A percentile compares a stretch with the other conserved stretches of the same genome.
These are phyloP conservation scores for Seriola dumerili DNA, from an alignment of 2,113 vertebrate species.

Conservation along the genomic window DNA sequence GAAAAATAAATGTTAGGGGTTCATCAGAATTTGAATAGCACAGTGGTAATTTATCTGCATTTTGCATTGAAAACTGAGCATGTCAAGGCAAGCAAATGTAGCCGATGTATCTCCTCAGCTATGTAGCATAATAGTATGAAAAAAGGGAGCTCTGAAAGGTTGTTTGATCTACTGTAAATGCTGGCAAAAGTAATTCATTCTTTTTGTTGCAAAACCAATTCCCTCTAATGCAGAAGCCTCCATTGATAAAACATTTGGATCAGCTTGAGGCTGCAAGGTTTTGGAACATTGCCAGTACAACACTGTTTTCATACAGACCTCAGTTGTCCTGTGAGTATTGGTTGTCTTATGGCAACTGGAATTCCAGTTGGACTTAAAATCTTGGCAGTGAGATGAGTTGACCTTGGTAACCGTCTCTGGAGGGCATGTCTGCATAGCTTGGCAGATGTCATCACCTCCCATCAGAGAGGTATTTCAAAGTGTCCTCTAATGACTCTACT, in stretches of 20 bases:
- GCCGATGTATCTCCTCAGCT: neutral
- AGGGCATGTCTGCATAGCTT: constrained; percentile 78
- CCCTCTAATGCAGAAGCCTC: constrained; percentile 35
- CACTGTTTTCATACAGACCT: constrained; percentile 22
- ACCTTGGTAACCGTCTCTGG: constrained; percentile 75
- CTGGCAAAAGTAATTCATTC: constrained; percentile 26
- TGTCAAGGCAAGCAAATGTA: constrained; percentile 32
- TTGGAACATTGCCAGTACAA: constrained; percentile 17
- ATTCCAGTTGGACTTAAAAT: constrained; percentile 62
- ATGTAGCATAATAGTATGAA: neutral
- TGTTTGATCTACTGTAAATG: constrained; percentile 42
- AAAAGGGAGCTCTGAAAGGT: neutral
- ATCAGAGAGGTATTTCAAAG: constrained; percentile 74
- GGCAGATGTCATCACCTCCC: constrained; percentile 80
- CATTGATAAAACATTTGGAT: constrained; percentile 35
- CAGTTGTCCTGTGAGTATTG: constrained; percentile 42
- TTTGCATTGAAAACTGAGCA: neutral
- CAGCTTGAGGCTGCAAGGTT: constrained; percentile 11
- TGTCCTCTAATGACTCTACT: constrained; percentile 42
- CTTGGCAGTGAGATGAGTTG: constrained; percentile 76
- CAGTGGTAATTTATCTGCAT: neutral
- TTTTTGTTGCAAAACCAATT: constrained; percentile 36
- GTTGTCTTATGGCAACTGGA: constrained; percentile 58
- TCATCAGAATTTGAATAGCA: neutral
- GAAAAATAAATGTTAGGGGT: no score